phyloP scores from a whole-genome alignment of 2,888 invertebrate species.

The Synergus gifuensis region DNA sequence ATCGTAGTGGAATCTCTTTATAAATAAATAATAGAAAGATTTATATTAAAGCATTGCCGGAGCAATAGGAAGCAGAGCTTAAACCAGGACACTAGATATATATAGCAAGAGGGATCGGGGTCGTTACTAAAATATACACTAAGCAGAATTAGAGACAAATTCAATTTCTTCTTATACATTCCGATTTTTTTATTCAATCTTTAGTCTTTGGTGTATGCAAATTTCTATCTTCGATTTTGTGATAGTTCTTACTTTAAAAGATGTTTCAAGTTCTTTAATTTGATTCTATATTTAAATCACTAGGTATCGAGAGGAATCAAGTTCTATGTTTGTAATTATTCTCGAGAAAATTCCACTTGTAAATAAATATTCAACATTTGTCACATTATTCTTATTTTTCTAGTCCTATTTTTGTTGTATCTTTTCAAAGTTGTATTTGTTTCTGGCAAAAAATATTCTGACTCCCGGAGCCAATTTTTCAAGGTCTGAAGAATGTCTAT shows the following conservation, averaged over 20 bases:
- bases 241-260: background rate
- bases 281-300: slow-evolving; percentile 16
- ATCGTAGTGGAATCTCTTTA: slow-evolving; percentile 15
- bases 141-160: slow-evolving; percentile 71
- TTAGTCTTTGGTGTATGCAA: background rate
- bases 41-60: slow-evolving; percentile 62
- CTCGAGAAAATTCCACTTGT: slow-evolving; percentile 6
- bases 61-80: slow-evolving; percentile 68
- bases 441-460: background rate
- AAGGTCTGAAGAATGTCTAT: background rate
- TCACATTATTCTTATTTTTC: background rate
- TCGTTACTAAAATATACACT: slow-evolving; percentile 77
- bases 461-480: background rate
- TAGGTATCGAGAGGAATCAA: slow-evolving; percentile 21
- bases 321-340: slow-evolving; percentile 9
- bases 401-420: background rate
- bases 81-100: slow-evolving; percentile 76
- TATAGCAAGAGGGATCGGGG: slow-evolving; percentile 76
- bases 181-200: slow-evolving; percentile 49
- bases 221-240: background rate
- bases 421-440: background rate
- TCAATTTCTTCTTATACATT: slow-evolving; percentile 71
- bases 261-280: slow-evolving; percentile 1
- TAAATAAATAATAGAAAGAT: slow-evolving; percentile 59
- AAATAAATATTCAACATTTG: background rate